Evolutionary conservation across 1,140 invertebrate genomes (phyloP), one percentile per base, ranked within the genome.

Genomic region (Anagrus nilaparvatae): DNA sequence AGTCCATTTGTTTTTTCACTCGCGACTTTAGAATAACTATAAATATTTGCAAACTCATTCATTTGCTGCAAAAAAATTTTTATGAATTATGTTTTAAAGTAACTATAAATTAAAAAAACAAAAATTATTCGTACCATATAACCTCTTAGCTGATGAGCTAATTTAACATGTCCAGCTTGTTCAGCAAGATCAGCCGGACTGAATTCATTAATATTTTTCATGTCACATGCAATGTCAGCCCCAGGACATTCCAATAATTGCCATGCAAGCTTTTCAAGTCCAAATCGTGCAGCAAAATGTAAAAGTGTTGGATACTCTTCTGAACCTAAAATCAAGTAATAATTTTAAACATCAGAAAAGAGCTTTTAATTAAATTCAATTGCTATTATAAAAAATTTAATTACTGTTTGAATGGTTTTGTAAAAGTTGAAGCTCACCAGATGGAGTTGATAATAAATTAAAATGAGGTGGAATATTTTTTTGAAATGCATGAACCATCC

Each of bases 261-360:
- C 72, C 84, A 82, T 24, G 82, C 79, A 6, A 92, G 68, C 46
- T 84, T 79, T 57, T 87, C 83, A 34, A 93, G 65, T 0, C 88
- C 88, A 60, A 86, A 89, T 37, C 80, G 76, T 1, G 87, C 86
- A 1, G 87, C 82, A 61, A 91, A 93, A 58, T 94, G 89, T 6
- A 94, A 67, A 17, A 92, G 59, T 0, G 87, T 92, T 2, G 89
- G 89, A 55, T 84, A 83, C 55, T 90, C 85, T 59, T 88, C 84
- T 14, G 77, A 74, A 56, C 77, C 82, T 82, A 30, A 5, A 19
- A 19, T 13, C 49, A 50, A 45, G 21, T 41, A 46, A 40, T n/a
- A 37, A 32, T 29, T 19, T 12, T 21, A 37, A 3, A 13, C 8
- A 2, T 25, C n/a, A 25, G n/a, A n/a, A n/a, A n/a, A n/a, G n/a